These are phyloP conservation scores for Odontothrips loti DNA, from an alignment of 2,888 invertebrate genomes.

Conservation along the genomic window DNA sequence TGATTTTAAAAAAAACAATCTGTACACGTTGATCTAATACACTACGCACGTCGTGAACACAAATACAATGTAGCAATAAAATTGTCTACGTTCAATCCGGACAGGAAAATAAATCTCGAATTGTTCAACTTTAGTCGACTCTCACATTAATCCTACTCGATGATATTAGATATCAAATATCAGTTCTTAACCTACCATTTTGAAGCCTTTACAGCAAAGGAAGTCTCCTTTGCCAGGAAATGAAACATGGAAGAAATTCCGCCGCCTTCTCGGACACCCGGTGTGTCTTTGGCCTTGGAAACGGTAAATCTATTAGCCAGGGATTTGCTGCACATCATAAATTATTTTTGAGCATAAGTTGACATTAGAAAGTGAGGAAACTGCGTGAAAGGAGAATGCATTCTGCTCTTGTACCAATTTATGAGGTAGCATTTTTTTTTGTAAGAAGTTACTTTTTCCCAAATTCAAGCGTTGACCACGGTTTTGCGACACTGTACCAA, in stretches of 20 bases:
- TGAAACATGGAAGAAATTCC: background rate
- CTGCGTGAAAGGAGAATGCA: no score
- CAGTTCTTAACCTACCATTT: constrained; percentile 9
- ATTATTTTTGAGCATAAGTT: background rate
- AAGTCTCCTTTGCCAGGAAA: background rate
- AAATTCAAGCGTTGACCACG: no score
- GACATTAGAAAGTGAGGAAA: no score
- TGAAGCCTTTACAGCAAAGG: background rate
- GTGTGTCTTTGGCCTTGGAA: background rate
- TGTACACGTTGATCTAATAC: background rate
- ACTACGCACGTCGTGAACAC: background rate
- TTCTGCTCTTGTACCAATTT: no score
- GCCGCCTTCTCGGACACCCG: background rate
- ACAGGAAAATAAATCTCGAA: background rate
- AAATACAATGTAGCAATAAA: background rate
- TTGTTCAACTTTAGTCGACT: background rate
- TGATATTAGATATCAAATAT: background rate
- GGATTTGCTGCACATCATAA: no score
- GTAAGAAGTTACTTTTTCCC: no score
- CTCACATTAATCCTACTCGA: background rate
- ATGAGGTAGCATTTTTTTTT: no score
- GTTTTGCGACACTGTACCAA: no score
- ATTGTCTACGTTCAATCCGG: background rate
- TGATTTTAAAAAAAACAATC: background rate
- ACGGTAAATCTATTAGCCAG: no score